These are phyloP conservation scores for Fulica atra DNA, from an alignment of 2,113 vertebrate species.

Conservation along the genomic window DNA sequence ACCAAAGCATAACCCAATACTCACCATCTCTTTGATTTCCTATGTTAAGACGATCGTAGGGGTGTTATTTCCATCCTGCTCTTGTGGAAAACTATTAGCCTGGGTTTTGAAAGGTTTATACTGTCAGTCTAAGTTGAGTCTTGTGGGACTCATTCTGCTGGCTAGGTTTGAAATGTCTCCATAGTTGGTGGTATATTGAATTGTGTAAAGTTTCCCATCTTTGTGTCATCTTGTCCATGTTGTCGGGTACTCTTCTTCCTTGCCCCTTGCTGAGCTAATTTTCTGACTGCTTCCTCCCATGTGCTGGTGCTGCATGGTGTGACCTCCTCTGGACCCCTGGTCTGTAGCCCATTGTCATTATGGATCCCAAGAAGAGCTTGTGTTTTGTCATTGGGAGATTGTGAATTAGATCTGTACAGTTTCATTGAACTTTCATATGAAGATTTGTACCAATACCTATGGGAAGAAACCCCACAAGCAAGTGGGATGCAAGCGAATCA, in stretches of 20 bases:
- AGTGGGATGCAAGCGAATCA: neutral
- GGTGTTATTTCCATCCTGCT: neutral
- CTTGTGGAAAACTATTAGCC: neutral
- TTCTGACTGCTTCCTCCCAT: neutral
- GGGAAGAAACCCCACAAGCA: neutral
- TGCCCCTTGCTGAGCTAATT: neutral
- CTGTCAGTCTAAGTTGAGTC: neutral
- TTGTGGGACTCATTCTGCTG: neutral
- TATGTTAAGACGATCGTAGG: neutral
- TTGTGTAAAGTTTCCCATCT: neutral
- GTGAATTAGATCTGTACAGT: neutral
- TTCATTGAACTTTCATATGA: neutral
- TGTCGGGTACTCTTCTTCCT: neutral
- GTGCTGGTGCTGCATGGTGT: fast-evolving
- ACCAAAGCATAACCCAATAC: neutral
- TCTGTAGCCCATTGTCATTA: fast-evolving
- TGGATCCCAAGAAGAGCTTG: neutral
- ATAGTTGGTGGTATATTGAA: neutral
- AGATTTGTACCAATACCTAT: neutral
- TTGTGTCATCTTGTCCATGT: neutral
- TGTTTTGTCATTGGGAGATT: neutral
- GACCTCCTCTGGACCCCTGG: neutral
- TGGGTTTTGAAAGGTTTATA: neutral
- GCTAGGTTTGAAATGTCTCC: neutral
- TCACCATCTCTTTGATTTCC: neutral